Evolutionary conservation across 2,888 invertebrate species (phyloP).

Genomic region (Netelia virgata): DNA sequence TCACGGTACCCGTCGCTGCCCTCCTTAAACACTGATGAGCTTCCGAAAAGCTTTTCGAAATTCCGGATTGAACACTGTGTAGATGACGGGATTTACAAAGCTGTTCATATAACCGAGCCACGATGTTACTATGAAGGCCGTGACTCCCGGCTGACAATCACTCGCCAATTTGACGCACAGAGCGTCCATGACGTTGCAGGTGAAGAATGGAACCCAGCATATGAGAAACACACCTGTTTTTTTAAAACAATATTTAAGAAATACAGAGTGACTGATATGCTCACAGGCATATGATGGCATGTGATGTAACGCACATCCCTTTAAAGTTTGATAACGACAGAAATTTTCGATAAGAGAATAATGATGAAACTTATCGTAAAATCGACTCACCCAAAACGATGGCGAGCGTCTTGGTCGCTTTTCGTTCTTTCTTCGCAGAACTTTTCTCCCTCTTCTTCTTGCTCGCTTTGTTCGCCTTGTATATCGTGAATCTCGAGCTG

Average conservation of each 20-base stretch:
- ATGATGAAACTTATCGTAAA: background rate
- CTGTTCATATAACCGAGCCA: slow-evolving; percentile 99
- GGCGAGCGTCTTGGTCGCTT: slow-evolving; percentile 99
- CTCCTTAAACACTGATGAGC: slow-evolving; percentile 87
- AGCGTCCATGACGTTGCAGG: slow-evolving; percentile 98
- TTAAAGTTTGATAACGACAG: slow-evolving; percentile 6
- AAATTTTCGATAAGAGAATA: background rate
- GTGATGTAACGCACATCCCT: background rate
- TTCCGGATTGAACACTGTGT: slow-evolving; percentile 98
- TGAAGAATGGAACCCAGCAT: slow-evolving; percentile 99
- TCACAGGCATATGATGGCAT: background rate
- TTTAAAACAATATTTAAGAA: background rate
- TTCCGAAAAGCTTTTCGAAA: slow-evolving; percentile 99
- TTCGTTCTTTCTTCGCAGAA: slow-evolving; percentile 96
- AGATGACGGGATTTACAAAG: slow-evolving; percentile 96
- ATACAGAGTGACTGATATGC: background rate
- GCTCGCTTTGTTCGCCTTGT: slow-evolving; percentile 97
- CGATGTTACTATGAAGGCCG: slow-evolving; percentile 96
- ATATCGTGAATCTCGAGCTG: slow-evolving; percentile 94
- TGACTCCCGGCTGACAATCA: slow-evolving; percentile 93
- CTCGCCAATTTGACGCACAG: slow-evolving; percentile 95
- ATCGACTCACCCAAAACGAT: slow-evolving; percentile 96
- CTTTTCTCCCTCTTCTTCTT: slow-evolving; percentile 97
- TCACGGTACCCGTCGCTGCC: background rate
- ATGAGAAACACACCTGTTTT: slow-evolving; percentile 97